Evolutionary conservation across 2,113 vertebrate genomes (phyloP).

Genomic region (Ptilonorhynchus violaceus): DNA sequence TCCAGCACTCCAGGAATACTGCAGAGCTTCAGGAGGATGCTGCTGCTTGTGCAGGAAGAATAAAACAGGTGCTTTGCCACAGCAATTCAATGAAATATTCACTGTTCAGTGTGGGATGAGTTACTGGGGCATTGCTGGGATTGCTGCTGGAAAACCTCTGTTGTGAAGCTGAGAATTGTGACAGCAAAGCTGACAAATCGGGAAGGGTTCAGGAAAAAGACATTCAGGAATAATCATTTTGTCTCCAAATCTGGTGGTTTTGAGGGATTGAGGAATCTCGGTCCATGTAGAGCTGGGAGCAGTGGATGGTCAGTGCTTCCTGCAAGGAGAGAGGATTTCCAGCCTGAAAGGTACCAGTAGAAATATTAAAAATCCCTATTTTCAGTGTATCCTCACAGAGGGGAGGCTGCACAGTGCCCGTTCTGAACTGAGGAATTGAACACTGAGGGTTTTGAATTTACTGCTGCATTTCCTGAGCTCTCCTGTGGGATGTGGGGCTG

Average conservation of each 20-base stretch:
- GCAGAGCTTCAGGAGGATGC: background rate
- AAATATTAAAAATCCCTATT: background rate
- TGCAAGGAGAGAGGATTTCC: background rate
- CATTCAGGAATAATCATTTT: background rate
- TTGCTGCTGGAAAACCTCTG: background rate
- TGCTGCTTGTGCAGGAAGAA: background rate
- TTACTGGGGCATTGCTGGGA: background rate
- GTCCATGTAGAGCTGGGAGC: background rate
- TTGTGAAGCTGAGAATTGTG: background rate
- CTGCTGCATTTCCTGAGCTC: background rate
- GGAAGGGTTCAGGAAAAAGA: background rate
- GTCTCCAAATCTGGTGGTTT: background rate
- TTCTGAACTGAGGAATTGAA: background rate
- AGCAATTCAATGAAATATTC: background rate
- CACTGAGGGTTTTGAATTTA: background rate
- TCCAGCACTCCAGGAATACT: background rate
- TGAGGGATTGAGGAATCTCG: background rate
- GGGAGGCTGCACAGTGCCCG: background rate
- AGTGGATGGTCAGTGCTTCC: background rate
- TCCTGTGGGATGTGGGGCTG: background rate
- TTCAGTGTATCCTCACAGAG: background rate
- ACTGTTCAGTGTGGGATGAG: accelerated
- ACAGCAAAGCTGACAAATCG: accelerated
- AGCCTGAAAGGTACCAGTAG: background rate
- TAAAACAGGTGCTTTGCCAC: background rate